Base-by-base conservation (phyloP, 2,888 invertebrate species). In the Panzeria rudis region DNA sequence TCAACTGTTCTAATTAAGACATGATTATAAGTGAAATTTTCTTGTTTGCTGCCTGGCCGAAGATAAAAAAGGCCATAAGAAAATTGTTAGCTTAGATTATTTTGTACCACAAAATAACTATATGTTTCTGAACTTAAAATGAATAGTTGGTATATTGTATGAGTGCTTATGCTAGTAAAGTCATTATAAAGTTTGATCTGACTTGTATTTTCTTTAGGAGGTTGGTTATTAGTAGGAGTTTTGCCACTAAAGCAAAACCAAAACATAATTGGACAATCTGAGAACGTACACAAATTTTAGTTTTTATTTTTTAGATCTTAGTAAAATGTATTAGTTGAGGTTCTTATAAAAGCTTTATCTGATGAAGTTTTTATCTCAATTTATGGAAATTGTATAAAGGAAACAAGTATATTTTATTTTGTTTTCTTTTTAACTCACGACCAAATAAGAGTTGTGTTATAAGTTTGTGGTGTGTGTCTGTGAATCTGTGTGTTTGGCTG, bases 1-100 rank as follows among this genome's bases (percentile, higher is more conserved):
- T 82, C 82, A 71, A 47, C 69, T 76, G 38, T 47, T 64, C 56
- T 82, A 76, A 82, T 82, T 76, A 76, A 82, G 82, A 76, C 82
- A 82, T 82, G 69, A 64, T 82, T 82, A 82, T 76, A 71, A 71
- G 69, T 54, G 44, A 69, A 54, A 64, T 44, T 76, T 71, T 61
- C 54, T 76, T 71, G 29, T 54, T 82, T 76, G 44, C 62, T 76
- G 68, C 25, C 41, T 54, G 35, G 1, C 52, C 52, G 17, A 23
- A 71, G 38, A 71, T 29, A 82, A 71, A 52, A 71, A 44, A 41
- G 11, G 9, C 25, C 29, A 62, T 5, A 41, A 62, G 17, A 64
- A 25, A 52, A 35, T 54, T 38, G 29, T 69, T 25, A 32, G 77
- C 35, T 69, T 54, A 35, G 69, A 61, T 69, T 52, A 62, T 69